A percentile compares a stretch with the other conserved stretches of the same genome.
phyloP scores from a whole-genome alignment of 2,113 vertebrate genomes.

The Arothron firmamentum region DNA sequence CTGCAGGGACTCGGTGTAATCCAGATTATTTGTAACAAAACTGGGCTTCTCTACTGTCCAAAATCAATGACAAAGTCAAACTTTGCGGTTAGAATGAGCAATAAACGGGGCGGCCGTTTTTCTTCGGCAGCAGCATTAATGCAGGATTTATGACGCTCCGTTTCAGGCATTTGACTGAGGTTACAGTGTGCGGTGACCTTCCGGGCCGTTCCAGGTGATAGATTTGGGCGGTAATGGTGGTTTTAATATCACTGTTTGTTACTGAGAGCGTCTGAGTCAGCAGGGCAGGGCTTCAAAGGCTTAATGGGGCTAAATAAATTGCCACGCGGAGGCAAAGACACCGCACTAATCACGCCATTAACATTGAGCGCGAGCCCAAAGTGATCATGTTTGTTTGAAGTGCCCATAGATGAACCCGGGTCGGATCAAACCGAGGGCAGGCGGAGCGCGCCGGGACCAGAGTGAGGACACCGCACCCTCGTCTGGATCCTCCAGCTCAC shows the following conservation, averaged over 20 bases:
- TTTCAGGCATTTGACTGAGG: slow-evolving; percentile 48
- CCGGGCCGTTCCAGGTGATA: slow-evolving; percentile 62
- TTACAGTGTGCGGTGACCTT: slow-evolving; percentile 54
- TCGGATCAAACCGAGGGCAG: slow-evolving; percentile 59
- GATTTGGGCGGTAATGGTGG: slow-evolving; percentile 61
- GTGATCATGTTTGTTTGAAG: slow-evolving; percentile 63
- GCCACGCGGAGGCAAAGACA: slow-evolving; percentile 63
- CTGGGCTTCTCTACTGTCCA: too few relatives aligned
- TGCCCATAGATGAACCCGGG: slow-evolving; percentile 55
- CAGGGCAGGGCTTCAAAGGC: slow-evolving; percentile 65
- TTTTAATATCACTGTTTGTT: slow-evolving; percentile 74
- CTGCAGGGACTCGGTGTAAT: too few relatives aligned
- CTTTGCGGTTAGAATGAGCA: neutral
- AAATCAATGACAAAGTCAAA: too few relatives aligned
- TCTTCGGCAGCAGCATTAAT: neutral
- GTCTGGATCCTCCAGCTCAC: slow-evolving; percentile 21
- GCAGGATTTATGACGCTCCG: slow-evolving; percentile 40
- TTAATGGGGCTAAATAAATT: slow-evolving; percentile 72
- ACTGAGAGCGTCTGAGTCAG: slow-evolving; percentile 71
- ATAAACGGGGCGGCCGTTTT: slow-evolving; percentile 1
- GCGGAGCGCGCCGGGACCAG: slow-evolving; percentile 24
- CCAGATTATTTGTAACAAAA: too few relatives aligned
- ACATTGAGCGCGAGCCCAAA: slow-evolving; percentile 62
- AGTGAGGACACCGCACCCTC: slow-evolving; percentile 1
- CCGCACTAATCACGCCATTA: slow-evolving; percentile 71